These are phyloP conservation scores for Eupelmus urozonus DNA, from an alignment of 2,888 invertebrate species.

Conservation along the genomic window DNA sequence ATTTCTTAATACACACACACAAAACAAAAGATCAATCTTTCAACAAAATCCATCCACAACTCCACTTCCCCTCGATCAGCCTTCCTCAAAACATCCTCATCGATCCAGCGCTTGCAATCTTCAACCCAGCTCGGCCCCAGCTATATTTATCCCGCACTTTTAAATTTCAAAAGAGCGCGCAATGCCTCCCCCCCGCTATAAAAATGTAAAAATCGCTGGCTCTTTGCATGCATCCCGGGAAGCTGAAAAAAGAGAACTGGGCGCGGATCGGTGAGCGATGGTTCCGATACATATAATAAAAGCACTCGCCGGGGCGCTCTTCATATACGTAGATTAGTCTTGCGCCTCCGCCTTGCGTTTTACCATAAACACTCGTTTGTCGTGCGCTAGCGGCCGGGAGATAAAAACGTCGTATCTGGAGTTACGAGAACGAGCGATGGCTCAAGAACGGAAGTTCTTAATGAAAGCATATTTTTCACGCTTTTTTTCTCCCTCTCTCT, in stretches of 20 bases:
- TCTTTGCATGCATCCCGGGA: too few species aligned
- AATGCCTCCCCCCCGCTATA: background rate
- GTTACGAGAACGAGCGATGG: slow-evolving; percentile 48
- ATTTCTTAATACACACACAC: too few species aligned
- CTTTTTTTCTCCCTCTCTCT: slow-evolving; percentile 11
- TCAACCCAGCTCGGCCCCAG: too few species aligned
- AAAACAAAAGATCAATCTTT: too few species aligned
- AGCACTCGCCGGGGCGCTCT: background rate
- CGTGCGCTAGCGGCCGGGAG: slow-evolving; percentile 4
- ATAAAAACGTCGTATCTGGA: slow-evolving; percentile 49
- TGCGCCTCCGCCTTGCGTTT: slow-evolving; percentile 35
- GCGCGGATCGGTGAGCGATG: background rate
- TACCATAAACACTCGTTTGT: slow-evolving; percentile 47
- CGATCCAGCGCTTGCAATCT: too few species aligned
- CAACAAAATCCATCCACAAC: too few species aligned
- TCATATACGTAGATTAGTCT: slow-evolving; percentile 17
- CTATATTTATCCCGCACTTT: too few species aligned
- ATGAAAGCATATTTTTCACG: slow-evolving; percentile 50
- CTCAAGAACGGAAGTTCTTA: slow-evolving; percentile 54
- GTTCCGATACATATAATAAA: slow-evolving; percentile 13
- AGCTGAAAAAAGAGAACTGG: too few species aligned
- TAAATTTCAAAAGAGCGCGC: too few species aligned
- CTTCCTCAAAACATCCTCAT: too few species aligned
- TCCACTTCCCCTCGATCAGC: too few species aligned
- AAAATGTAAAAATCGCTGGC: background rate